A percentile compares a stretch with the other conserved stretches of the same genome.
Evolutionary conservation across 2,888 invertebrate genomes (phyloP).

Genomic region (Trichopria drosophilae): DNA sequence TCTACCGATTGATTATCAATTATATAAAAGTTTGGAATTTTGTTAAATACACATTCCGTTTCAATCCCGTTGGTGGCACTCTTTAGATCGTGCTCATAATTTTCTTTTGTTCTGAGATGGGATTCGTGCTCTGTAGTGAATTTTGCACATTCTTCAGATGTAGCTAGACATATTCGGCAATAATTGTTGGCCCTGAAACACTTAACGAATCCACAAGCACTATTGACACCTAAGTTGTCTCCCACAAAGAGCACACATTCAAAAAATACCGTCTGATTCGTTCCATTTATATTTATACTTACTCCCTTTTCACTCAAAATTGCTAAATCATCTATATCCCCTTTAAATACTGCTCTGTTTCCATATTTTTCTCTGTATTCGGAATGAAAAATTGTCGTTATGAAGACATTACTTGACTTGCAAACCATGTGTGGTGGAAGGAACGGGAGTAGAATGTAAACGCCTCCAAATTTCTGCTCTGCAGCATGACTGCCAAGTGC

Average conservation of each 20-base stretch:
- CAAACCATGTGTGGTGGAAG: not conserved
- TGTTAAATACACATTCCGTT: not conserved
- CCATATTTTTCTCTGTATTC: not conserved
- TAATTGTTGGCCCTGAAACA: too few relatives aligned
- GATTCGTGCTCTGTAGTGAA: not conserved
- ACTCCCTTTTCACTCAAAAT: not conserved
- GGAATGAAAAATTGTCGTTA: constrained; percentile 1
- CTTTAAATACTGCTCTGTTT: not conserved
- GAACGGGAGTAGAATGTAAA: not conserved
- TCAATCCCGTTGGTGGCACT: not conserved
- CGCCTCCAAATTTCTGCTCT: constrained; percentile 3
- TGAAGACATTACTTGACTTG: not conserved
- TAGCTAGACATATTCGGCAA: too few relatives aligned
- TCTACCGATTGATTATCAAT: not conserved
- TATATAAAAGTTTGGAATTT: not conserved
- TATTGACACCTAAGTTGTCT: too few relatives aligned
- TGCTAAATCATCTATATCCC: not conserved
- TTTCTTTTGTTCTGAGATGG: not conserved
- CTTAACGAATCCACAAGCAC: too few relatives aligned
- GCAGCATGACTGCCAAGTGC: constrained; percentile 1
- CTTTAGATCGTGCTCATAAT: not conserved
- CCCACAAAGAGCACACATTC: not conserved
- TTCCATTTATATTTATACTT: not conserved
- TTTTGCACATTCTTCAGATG: too few relatives aligned
- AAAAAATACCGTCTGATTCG: not conserved